Evolutionary conservation across 2,888 invertebrate species (phyloP).

Genomic region (Macroteleia sp.): DNA sequence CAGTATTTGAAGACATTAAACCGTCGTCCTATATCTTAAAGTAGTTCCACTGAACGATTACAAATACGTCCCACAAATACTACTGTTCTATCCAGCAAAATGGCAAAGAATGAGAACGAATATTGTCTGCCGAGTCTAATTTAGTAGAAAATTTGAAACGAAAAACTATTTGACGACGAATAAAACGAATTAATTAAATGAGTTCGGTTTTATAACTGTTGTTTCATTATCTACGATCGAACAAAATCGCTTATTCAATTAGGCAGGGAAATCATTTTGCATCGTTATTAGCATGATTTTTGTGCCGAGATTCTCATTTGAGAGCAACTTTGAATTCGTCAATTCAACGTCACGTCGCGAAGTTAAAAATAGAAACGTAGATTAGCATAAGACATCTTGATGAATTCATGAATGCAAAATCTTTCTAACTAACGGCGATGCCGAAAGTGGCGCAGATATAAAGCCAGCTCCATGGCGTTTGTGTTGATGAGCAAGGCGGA

Average conservation of each 20-base stretch:
- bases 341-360: conserved; percentile 34
- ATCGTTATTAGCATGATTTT: conserved; percentile 27
- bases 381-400: conserved; percentile 43
- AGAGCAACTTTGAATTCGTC: conserved; percentile 16
- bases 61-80: conserved; percentile 8
- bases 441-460: conserved; percentile 22
- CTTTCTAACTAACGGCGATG: conserved; percentile 4
- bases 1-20: too few species aligned
- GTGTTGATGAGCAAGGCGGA: conserved; percentile 36
- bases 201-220: background rate
- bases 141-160: conserved; percentile 1
- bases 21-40: background rate
- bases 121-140: conserved; percentile 7
- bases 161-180: too few species aligned
- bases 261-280: conserved; percentile 6
- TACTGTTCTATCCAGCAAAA: background rate
- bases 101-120: conserved; percentile 8
- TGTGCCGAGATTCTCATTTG: too few species aligned
- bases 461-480: conserved; percentile 16
- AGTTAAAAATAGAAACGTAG: conserved; percentile 32
- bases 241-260: conserved; percentile 15
- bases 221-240: background rate
- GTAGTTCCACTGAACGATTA: background rate
- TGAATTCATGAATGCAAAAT: conserved; percentile 45
- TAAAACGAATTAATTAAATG: background rate